phyloP scores from a whole-genome alignment of 30 jellyfish, hydroid and myxozoan genomes.

The Aurelia aurita region DNA sequence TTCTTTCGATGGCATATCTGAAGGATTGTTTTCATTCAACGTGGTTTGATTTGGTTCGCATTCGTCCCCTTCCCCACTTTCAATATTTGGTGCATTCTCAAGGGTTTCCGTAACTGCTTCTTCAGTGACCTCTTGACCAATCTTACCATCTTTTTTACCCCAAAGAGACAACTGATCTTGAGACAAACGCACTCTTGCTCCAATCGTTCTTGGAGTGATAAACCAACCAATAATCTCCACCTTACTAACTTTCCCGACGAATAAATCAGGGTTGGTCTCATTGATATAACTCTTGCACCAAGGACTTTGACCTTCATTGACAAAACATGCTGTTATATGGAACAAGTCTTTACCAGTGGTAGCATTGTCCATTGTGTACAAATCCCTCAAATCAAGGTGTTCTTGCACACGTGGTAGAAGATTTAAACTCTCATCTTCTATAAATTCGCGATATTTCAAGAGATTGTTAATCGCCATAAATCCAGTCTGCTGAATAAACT shows the following conservation, averaged over 20 bases:
- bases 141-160: constrained; percentile 68
- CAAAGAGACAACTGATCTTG: constrained; percentile 44
- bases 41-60: background rate
- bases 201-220: constrained; percentile 56
- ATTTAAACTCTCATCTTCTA: background rate
- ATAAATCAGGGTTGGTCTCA: background rate
- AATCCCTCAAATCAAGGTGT: background rate
- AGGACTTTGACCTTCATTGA: constrained; percentile 8
- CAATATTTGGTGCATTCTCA: background rate
- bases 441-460: constrained; percentile 2
- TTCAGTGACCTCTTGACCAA: background rate
- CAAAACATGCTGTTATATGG: constrained; percentile 37
- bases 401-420: background rate
- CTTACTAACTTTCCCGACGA: constrained; percentile 48
- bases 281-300: constrained; percentile 18
- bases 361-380: background rate
- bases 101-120: background rate
- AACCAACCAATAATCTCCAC: constrained; percentile 62
- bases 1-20: background rate
- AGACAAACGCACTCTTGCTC: constrained; percentile 70
- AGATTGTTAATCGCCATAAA: background rate
- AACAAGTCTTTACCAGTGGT: constrained; percentile 1
- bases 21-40: background rate
- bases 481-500: background rate
- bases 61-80: background rate